Percentiles rank a stretch among this genome's conserved stretches.
Conservation (phyloP, 2,797 vertebrate species). For the Hipposideros larvatus region DNA sequence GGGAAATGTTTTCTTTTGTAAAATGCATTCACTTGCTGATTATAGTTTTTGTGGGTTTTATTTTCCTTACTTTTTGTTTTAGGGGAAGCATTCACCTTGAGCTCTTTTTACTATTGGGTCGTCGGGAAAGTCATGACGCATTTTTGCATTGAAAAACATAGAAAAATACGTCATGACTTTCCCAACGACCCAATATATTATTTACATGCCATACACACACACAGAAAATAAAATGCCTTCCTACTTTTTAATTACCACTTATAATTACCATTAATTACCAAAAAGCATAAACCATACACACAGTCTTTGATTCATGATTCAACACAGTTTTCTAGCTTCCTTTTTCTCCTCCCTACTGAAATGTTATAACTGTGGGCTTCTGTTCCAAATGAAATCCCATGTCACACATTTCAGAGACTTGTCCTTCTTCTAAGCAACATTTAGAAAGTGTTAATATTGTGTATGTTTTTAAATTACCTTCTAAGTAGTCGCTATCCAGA, state of each 20-base stretch:
- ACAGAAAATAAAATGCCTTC: constrained; percentile 2
- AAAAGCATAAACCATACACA: background rate
- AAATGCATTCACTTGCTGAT: constrained; percentile 70
- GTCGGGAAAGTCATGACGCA: too few species aligned
- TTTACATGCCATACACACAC: background rate
- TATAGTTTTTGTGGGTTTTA: constrained; percentile 18
- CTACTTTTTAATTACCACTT: background rate
- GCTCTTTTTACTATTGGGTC: background rate
- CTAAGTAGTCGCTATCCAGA: background rate
- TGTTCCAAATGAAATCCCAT: background rate
- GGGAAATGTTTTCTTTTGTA: constrained; percentile 83
- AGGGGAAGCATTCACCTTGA: background rate
- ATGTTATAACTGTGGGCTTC: constrained; percentile 23
- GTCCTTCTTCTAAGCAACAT: background rate
- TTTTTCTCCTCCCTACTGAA: constrained; percentile 30
- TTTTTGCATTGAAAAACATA: too few species aligned
- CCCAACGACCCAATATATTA: background rate
- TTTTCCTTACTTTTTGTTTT: constrained; percentile 60
- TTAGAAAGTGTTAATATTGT: background rate
- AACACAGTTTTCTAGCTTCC: background rate
- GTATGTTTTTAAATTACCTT: background rate
- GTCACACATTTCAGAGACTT: background rate
- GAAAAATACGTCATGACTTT: too few species aligned
- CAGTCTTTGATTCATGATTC: constrained; percentile 14
- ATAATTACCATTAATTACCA: background rate